Evolutionary conservation across 2,113 vertebrate genomes (phyloP), one percentile per base, ranked within the genome.

Genomic region (Mormyrus lacerda): DNA sequence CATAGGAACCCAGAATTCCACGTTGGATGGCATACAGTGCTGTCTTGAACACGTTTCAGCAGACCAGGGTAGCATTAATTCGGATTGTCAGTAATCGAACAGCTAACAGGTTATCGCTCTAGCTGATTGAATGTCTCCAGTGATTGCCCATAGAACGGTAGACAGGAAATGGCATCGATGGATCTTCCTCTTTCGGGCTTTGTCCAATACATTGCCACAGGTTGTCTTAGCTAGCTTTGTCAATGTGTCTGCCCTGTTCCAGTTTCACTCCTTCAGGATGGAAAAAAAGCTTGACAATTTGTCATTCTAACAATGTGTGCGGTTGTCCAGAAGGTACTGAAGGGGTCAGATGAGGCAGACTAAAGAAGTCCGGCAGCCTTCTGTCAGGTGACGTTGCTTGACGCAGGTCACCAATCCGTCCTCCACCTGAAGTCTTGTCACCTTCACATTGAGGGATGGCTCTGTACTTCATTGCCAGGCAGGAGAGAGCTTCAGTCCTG

Each of bases 161-260:
- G 82, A 84, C 44, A 84, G 82, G 82, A 84, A 84, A n/a, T 84
- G 82, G 47, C 82, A 84, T 84, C 24, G 39, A 47, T 84, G 44
- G 73, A 79, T 79, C 73, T 79, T 42, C 73, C 35, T 79, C 31
- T 79, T 42, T 69, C 10, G 35, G 35, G 35, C 8, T 79, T 79
- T 42, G 73, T 39, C 73, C 35, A 19, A 42, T 42, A 79, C 73
- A 19, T 79, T 79, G 73, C 73, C 73, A 19, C 73, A 15, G 73
- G 15, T 79, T 79, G 35, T 19, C 73, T 42, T 15, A 76, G 69
- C 1, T 31, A 39, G 69, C 31, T 76, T 17, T 79, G 39, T 79
- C 31, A 42, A 79, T 79, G 35, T 79, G 35, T 79, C 73, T 79
- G n/a, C 13, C 73, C 17, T 42, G 73, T 79, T 42, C 6, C 35